Base-by-base conservation (phyloP, 2,797 vertebrate genomes). In the Scomberomorus guttatus region DNA sequence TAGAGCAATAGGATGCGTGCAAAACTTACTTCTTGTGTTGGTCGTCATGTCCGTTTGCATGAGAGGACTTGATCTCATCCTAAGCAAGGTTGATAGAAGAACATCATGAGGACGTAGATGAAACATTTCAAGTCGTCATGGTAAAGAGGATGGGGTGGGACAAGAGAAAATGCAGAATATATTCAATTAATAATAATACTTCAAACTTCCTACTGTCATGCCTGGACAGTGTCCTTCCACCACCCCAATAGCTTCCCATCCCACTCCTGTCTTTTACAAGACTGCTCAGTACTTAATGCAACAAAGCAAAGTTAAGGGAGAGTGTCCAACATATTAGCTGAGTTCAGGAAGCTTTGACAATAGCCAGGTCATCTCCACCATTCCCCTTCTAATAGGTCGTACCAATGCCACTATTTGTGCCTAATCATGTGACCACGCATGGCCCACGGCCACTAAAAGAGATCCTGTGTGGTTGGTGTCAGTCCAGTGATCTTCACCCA, bases 11-110 rank as follows among this genome's bases (percentile, higher is more conserved):
- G 4, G 6, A 25, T 15, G 25, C 10, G 46, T 24, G 27, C 0
- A n/a, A 48, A 51, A 96, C 98, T 97, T 93, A 99, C 98, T 99
- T 99, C 94, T 97, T 98, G 94, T 94, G 97, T 90, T 97, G 97
- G 80, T 98, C 97, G 86, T 99, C 97, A 20, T 99, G 97, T 93
- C 98, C 98, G 77, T 99, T 99, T 94, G 98, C 97, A 97, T 97
- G 98, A 97, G 97, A 98, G 96, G 98, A 95, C 95, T 99, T 99
- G 97, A 97, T 97, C 97, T 99, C 98, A 97, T 99, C 98, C 98
- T 99, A 98, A 98, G 97, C 97, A 98, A 96, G 97, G 97, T 98
- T 96, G 97, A 99, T 98, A 99, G 97, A 97, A 99, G 96, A 99
- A 99, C 96, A 99, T 97, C 97, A 95, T 99, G 96, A 99, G 97